Evolutionary conservation across 2,888 invertebrate genomes (phyloP).

Genomic region (Leptopterna dolabrata): DNA sequence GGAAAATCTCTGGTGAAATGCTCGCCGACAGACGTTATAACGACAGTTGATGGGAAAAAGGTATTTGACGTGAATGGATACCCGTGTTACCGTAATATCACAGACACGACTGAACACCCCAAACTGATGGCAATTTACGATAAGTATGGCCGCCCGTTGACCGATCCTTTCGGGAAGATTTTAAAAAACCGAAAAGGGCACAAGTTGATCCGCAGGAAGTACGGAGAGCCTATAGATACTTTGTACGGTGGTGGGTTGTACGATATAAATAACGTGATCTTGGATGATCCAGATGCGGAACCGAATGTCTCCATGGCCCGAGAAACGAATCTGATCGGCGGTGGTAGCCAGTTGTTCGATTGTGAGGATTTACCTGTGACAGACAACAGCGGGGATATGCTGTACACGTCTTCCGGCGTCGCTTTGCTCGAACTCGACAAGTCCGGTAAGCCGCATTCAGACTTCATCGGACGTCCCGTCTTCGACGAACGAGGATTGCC

Average conservation of each 20-base stretch:
- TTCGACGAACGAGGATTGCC: constrained; percentile 56
- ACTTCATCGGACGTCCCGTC: constrained; percentile 52
- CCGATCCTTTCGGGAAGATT: constrained; percentile 50
- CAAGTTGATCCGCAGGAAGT: constrained; percentile 37
- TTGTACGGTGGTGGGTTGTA: constrained; percentile 41
- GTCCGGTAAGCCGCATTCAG: constrained; percentile 33
- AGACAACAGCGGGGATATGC: constrained; percentile 45
- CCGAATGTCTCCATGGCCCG: constrained; percentile 22
- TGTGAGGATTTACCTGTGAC: constrained; percentile 54
- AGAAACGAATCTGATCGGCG: constrained; percentile 38
- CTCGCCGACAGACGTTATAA: background rate
- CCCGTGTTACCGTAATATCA: constrained; percentile 16
- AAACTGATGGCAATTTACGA: constrained; percentile 49
- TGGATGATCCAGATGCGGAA: constrained; percentile 52
- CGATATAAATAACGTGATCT: constrained; percentile 25
- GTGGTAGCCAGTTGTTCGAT: constrained; percentile 52
- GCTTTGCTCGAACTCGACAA: constrained; percentile 48
- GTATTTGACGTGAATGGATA: constrained; percentile 55
- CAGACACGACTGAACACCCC: background rate
- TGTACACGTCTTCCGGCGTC: constrained; percentile 50
- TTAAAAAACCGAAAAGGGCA: constrained; percentile 51
- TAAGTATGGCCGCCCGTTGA: constrained; percentile 53
- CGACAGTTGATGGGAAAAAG: constrained; percentile 33
- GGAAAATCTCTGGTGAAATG: constrained; percentile 49
- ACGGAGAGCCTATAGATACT: constrained; percentile 34